Conservation (phyloP, 2,113 vertebrate genomes). For the Otocyon megalotis region DNA sequence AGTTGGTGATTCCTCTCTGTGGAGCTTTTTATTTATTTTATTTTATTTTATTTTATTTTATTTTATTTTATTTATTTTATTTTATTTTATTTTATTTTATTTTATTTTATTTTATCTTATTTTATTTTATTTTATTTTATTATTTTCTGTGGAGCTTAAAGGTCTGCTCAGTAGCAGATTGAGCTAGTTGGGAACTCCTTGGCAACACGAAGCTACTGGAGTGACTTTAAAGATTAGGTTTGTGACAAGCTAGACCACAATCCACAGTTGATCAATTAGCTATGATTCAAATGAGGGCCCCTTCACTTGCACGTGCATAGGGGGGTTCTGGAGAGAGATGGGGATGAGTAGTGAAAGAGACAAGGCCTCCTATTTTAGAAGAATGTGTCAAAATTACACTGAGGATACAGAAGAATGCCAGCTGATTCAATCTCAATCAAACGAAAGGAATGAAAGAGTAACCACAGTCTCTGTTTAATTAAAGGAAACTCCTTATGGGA, state of each 20-base stretch:
- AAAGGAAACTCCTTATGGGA: background rate
- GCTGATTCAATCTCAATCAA: background rate
- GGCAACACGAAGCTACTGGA: background rate
- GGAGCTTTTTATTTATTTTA: background rate
- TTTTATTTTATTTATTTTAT: no score
- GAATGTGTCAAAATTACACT: background rate
- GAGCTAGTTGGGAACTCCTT: background rate
- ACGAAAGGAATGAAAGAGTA: background rate
- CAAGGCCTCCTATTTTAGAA: background rate
- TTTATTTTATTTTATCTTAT: no score
- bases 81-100: no score
- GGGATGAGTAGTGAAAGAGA: background rate
- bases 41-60: no score
- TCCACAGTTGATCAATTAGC: background rate
- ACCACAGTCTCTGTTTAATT: background rate
- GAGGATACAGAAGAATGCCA: background rate
- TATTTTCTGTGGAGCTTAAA: background rate
- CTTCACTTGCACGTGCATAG: background rate
- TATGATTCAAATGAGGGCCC: background rate
- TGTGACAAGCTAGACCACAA: background rate
- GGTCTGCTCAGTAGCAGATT: background rate
- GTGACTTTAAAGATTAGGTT: background rate
- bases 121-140: no score
- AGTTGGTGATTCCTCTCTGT: background rate
- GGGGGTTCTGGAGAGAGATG: no score